Evolutionary conservation across 2,888 invertebrate genomes (phyloP).

Genomic region (Sabatieria punctata): DNA sequence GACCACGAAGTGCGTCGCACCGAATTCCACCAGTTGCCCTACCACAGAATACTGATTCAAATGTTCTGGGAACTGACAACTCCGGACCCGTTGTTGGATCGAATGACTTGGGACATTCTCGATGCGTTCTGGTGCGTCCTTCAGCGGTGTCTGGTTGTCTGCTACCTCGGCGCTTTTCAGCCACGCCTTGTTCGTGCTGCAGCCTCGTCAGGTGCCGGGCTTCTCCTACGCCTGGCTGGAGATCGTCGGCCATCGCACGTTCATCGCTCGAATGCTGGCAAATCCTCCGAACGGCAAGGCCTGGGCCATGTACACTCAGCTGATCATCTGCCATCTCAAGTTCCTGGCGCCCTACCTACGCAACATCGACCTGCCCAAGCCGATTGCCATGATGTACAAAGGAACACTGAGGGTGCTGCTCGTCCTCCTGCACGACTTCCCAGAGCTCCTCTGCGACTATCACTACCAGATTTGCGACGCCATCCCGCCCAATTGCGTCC

Average conservation of each 20-base stretch:
- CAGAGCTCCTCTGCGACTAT: slow-evolving; percentile 96
- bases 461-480: slow-evolving; percentile 98
- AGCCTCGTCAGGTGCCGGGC: slow-evolving; percentile 79
- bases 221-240: slow-evolving; percentile 98
- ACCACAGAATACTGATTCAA: slow-evolving; percentile 88
- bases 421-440: slow-evolving; percentile 92
- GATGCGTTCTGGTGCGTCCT: slow-evolving; percentile 62
- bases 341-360: slow-evolving; percentile 89
- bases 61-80: slow-evolving; percentile 87
- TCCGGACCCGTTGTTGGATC: slow-evolving; percentile 77
- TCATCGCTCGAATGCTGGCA: slow-evolving; percentile 73
- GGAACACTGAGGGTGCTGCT: slow-evolving; percentile 73
- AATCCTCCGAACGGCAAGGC: slow-evolving; percentile 40
- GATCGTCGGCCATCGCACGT: slow-evolving; percentile 83
- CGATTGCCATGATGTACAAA: slow-evolving; percentile 81
- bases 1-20: slow-evolving; percentile 79
- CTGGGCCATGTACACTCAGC: slow-evolving; percentile 91
- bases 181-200: slow-evolving; percentile 76
- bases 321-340: slow-evolving; percentile 84
- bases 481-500: slow-evolving; percentile 96
- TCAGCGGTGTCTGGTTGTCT: background rate
- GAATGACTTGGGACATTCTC: slow-evolving; percentile 78
- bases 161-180: slow-evolving; percentile 18
- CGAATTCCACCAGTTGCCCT: slow-evolving; percentile 90
- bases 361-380: slow-evolving; percentile 85